Base-by-base conservation (phyloP, 2,113 vertebrate species). In the Antidorcas marsupialis region DNA sequence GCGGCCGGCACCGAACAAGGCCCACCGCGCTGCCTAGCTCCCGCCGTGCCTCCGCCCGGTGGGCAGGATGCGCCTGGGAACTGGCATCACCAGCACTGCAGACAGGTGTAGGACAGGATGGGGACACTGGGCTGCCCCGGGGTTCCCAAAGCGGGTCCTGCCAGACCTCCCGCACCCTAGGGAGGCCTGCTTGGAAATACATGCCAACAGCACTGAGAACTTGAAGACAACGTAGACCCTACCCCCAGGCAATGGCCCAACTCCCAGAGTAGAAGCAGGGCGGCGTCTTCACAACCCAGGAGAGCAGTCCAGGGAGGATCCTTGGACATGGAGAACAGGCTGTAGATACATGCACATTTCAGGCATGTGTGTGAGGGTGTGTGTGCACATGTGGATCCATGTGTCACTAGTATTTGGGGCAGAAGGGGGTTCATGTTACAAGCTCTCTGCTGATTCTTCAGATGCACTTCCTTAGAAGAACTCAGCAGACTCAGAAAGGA, bases 361-460 rank as follows among this genome's bases (percentile, higher is more conserved):
- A 45, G 52, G 57, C 12, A 2, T 47, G n/a, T 53, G 59, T 57
- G 23, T 3, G 2, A 28, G 53, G 16, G 3, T 11, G 5, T 10
- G 25, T 30, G 3, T 11, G 12, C 5, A 64, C 30, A 39, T 4
- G 33, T 8, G 6, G 21, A n/a, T 6, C 30, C 19, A 82, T 0
- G 21, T 55, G 21, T 25, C 52, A 83, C 52, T 25, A 83, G 11
- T 8, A 23, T 2, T 55, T 25, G n/a, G 84, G 76, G 53, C 14
- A 82, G 67, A 17, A 89, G 52, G 1, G 19, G 30, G 27, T 47
- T 89, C 59, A 36, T 27, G 12, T 59, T n/a, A 52, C 21, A 47
- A 64, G 50, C 14, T 59, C 47, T 57, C 64, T n/a, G 47, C 15
- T 28, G 81, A 87, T 47, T 67, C 55, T 33, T 52, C 89, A 94